Percentiles rank a stretch among this genome's conserved stretches.
Evolutionary conservation across 2,888 invertebrate genomes (phyloP).

Genomic region (Pyralis farinalis): DNA sequence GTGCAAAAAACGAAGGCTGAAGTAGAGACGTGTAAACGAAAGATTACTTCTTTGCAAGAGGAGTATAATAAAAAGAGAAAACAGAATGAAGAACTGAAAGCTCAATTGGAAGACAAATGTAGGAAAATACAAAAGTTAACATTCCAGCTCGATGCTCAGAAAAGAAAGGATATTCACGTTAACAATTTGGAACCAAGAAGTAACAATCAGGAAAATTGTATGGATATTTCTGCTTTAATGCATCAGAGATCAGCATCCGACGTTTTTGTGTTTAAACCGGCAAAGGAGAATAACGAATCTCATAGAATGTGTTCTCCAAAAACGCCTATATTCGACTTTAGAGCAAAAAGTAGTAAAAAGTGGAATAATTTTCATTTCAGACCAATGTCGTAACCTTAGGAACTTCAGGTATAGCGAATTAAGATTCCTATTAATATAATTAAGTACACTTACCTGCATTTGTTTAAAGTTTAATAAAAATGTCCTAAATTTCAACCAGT

Average conservation of each 20-base stretch:
- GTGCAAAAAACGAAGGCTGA: slow-evolving; percentile 71
- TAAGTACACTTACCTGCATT: slow-evolving; percentile 82
- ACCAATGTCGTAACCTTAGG: slow-evolving; percentile 47
- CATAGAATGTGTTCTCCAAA: slow-evolving; percentile 55
- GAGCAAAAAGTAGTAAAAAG: slow-evolving; percentile 36
- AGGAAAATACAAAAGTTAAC: slow-evolving; percentile 71
- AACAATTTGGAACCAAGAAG: slow-evolving; percentile 41
- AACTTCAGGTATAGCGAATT: slow-evolving; percentile 9
- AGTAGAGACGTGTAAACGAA: slow-evolving; percentile 68
- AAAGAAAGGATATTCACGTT: slow-evolving; percentile 56
- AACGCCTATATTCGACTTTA: slow-evolving; percentile 69
- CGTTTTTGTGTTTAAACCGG: slow-evolving; percentile 61
- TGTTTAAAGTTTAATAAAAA: slow-evolving; percentile 98
- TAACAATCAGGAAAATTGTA: slow-evolving; percentile 53
- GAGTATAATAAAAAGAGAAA: slow-evolving; percentile 68
- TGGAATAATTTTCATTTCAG: slow-evolving; percentile 55
- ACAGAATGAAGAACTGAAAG: slow-evolving; percentile 66
- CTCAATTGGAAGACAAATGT: slow-evolving; percentile 62
- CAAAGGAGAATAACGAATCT: slow-evolving; percentile 51
- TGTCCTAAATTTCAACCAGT: slow-evolving; percentile 93
- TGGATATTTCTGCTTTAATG: slow-evolving; percentile 68
- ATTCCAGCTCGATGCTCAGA: slow-evolving; percentile 65
- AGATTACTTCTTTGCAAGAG: slow-evolving; percentile 58
- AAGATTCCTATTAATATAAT: slow-evolving; percentile 13
- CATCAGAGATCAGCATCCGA: slow-evolving; percentile 53